phyloP scores from a whole-genome alignment of 2,888 invertebrate species.

The Morpho deidamia region DNA sequence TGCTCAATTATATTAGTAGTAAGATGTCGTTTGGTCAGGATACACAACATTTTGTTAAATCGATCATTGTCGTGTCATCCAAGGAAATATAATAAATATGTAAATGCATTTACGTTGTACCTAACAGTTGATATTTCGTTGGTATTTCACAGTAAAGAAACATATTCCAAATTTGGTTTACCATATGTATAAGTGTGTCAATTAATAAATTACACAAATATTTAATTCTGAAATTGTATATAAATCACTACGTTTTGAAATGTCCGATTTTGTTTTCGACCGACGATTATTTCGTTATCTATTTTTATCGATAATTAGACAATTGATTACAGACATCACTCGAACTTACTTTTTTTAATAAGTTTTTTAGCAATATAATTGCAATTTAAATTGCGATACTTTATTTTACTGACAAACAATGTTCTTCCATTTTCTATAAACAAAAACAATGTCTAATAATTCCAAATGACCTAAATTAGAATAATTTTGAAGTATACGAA shows the following conservation, averaged over 20 bases:
- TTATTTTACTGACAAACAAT: background rate
- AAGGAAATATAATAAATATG: no score
- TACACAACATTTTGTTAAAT: slow-evolving; percentile 42
- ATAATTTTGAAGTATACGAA: slow-evolving; percentile 71
- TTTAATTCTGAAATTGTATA: no score
- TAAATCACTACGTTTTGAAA: no score
- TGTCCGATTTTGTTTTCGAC: no score
- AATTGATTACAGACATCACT: slow-evolving; percentile 21
- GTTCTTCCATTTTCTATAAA: slow-evolving; percentile 2
- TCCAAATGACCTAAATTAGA: slow-evolving; percentile 39
- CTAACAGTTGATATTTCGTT: slow-evolving; percentile 28
- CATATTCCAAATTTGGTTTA: no score
- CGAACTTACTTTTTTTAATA: background rate
- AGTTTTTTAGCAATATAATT: slow-evolving; percentile 15
- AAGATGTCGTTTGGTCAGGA: slow-evolving; percentile 46
- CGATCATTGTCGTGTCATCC: no score
- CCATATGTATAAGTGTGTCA: no score
- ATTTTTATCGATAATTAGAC: slow-evolving; percentile 25
- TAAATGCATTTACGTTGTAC: no score
- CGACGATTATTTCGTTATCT: slow-evolving; percentile 19
- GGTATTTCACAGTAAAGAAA: slow-evolving; percentile 7
- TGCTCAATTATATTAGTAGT: slow-evolving; percentile 73
- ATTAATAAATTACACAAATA: no score
- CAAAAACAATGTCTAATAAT: slow-evolving; percentile 21
- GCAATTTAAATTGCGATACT: slow-evolving; percentile 4